phyloP scores from a whole-genome alignment of 2,113 vertebrate genomes.

The Thinocorus orbignyianus region DNA sequence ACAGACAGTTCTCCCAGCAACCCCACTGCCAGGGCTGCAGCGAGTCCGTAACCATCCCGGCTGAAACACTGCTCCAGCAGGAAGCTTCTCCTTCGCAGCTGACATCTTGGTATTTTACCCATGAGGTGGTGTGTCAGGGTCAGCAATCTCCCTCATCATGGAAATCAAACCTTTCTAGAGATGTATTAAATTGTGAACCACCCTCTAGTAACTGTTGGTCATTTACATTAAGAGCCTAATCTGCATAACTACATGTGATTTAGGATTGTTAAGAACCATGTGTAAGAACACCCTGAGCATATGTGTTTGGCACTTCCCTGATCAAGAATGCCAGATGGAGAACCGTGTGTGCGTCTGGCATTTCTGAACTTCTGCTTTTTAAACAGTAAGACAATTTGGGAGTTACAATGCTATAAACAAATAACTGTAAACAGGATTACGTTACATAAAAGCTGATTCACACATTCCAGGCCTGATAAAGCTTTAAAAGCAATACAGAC shows the following conservation, averaged over 20 bases:
- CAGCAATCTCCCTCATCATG: not conserved
- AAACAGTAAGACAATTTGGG: not conserved
- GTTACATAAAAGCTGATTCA: not conserved
- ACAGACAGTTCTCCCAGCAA: not conserved
- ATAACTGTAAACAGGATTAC: not conserved
- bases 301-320: not conserved
- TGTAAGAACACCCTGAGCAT: not conserved
- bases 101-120: not conserved
- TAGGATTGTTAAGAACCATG: not conserved
- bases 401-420: slow-evolving; percentile 5
- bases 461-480: not conserved
- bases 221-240: not conserved
- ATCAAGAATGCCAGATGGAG: not conserved
- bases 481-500: not conserved
- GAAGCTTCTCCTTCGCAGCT: not conserved
- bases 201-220: not conserved
- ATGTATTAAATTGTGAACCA: not conserved
- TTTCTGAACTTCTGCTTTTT: slow-evolving; percentile 22
- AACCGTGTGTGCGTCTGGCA: not conserved
- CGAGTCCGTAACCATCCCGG: not conserved
- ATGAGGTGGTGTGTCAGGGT: not conserved
- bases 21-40: not conserved
- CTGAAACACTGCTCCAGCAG: not conserved
- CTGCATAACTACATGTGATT: not conserved
- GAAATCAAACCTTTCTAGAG: not conserved